These are phyloP conservation scores for Trachymyrmex cornetzi DNA, from an alignment of 1,140 invertebrate genomes.

Conservation along the genomic window DNA sequence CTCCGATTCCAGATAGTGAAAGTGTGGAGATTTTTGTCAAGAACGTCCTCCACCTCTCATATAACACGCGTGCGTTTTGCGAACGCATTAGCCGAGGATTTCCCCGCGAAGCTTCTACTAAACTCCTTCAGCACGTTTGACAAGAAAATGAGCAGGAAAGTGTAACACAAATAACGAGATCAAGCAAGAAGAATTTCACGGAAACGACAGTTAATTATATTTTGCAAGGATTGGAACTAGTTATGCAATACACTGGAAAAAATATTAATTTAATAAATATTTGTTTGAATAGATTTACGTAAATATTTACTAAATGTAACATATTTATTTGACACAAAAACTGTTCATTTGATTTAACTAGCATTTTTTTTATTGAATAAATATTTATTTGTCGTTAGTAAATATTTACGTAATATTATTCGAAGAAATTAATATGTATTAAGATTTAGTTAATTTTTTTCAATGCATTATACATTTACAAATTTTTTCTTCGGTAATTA, in stretches of 20 bases:
- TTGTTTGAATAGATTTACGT: too few species aligned
- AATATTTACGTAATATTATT: too few species aligned
- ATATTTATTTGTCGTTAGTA: too few species aligned
- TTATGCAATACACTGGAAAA: background rate
- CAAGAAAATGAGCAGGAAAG: background rate
- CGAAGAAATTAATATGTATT: too few species aligned
- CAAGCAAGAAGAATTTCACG: background rate
- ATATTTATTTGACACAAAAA: too few species aligned
- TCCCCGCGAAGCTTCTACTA: background rate
- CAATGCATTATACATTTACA: background rate
- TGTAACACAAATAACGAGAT: background rate
- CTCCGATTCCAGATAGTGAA: conserved; percentile 67
- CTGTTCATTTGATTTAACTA: too few species aligned
- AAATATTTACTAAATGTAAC: too few species aligned
- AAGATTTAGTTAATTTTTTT: too few species aligned
- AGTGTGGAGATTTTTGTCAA: conserved; percentile 57
- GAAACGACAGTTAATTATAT: background rate
- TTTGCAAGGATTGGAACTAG: background rate
- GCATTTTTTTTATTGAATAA: too few species aligned
- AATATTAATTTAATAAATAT: too few species aligned
- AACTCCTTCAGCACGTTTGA: background rate
- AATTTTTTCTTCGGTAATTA: background rate
- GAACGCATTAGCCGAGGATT: background rate
- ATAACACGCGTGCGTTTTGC: conserved; percentile 6
- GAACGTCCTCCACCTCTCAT: conserved; percentile 56